A percentile compares a stretch with the other conserved stretches of the same genome.
These are phyloP conservation scores for Ischnus inquisitorius DNA, from an alignment of 2,888 invertebrate genomes.

Conservation along the genomic window DNA sequence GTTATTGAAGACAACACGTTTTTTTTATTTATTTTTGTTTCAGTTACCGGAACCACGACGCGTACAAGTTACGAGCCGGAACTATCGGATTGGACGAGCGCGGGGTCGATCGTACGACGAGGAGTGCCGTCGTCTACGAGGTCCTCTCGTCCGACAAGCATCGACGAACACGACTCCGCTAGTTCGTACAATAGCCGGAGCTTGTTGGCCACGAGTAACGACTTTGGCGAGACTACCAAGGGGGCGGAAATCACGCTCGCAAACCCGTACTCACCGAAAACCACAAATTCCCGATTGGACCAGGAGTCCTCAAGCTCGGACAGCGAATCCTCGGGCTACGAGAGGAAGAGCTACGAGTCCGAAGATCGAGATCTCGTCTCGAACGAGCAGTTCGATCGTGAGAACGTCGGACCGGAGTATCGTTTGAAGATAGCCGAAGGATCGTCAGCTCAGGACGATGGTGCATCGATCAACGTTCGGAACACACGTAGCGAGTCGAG, in stretches of 20 bases:
- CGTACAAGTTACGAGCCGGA: conserved; percentile 72
- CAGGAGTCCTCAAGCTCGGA: conserved; percentile 17
- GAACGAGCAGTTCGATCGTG: neutral
- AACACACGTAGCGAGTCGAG: neutral
- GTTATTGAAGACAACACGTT: neutral
- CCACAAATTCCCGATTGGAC: neutral
- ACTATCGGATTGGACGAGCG: conserved; percentile 70
- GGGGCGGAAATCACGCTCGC: conserved; percentile 6
- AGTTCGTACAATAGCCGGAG: neutral
- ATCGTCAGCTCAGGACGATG: too few relatives aligned
- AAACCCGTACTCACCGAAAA: neutral
- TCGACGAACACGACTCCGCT: conserved; percentile 18
- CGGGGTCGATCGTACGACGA: conserved; percentile 58
- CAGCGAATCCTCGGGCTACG: neutral
- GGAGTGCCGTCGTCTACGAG: conserved; percentile 40
- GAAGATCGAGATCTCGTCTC: neutral
- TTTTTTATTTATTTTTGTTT: conserved; percentile 70
- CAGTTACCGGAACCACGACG: conserved; percentile 78
- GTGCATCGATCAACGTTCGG: neutral
- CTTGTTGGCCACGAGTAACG: neutral
- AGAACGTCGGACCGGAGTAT: neutral
- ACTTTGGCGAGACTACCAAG: neutral
- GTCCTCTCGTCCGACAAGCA: conserved; percentile 23
- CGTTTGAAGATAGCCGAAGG: neutral
- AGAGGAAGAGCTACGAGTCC: conserved; percentile 3